Percentiles rank a stretch among this genome's conserved stretches.
Evolutionary conservation across 2,797 vertebrate species (phyloP).

Genomic region (Eospalax fontanierii): DNA sequence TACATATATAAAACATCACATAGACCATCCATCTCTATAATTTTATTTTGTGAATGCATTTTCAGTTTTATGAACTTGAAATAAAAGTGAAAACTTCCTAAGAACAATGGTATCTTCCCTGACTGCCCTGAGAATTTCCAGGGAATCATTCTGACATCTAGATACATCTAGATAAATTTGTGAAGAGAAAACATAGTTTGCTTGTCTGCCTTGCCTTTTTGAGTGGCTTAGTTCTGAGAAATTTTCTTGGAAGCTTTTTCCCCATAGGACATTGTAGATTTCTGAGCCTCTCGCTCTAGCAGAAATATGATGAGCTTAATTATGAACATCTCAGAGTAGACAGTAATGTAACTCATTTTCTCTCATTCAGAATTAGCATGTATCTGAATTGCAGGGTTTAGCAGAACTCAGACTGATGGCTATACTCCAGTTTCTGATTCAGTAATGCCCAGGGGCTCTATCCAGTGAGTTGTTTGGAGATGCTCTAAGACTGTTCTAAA

Average conservation of each 20-base stretch:
- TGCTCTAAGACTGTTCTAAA: background rate
- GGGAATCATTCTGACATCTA: background rate
- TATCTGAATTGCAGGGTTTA: background rate
- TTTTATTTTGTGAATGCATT: constrained; percentile 15
- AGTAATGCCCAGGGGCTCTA: background rate
- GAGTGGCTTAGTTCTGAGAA: constrained; percentile 9
- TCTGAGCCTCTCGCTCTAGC: background rate
- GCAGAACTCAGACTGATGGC: background rate
- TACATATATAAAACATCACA: background rate
- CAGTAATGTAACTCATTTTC: background rate
- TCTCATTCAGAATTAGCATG: background rate
- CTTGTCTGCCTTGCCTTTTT: constrained; percentile 1
- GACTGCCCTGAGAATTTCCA: background rate
- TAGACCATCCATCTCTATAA: background rate
- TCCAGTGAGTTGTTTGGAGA: background rate
- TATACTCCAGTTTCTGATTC: background rate
- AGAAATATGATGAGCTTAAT: constrained; percentile 12
- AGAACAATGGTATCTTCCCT: background rate
- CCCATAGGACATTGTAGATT: background rate
- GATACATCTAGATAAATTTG: background rate
- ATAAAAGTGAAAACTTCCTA: background rate
- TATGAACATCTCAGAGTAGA: background rate
- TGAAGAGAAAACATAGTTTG: background rate
- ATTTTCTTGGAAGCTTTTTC: background rate
- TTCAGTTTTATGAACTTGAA: constrained; percentile 21